Percentiles rank a stretch among this genome's conserved stretches.
These are phyloP conservation scores for Takifugu ocellatus DNA, from an alignment of 2,797 vertebrate genomes.

Conservation along the genomic window DNA sequence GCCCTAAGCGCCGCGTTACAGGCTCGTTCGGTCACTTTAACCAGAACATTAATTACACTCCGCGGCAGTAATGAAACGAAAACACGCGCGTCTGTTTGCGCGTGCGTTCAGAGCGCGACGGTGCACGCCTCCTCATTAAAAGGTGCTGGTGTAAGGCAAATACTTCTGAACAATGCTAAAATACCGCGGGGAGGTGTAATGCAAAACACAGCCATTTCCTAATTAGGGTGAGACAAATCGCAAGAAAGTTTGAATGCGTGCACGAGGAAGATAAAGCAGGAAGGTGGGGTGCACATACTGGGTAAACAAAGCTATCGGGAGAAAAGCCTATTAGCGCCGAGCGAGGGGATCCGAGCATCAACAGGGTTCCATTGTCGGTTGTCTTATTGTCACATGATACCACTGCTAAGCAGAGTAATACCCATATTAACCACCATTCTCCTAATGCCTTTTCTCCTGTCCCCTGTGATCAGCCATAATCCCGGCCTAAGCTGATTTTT, in stretches of 20 bases:
- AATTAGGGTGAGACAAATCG: constrained; percentile 63
- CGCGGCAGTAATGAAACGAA: constrained; percentile 35
- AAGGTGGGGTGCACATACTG: constrained; percentile 40
- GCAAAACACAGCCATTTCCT: constrained; percentile 61
- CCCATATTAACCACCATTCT: constrained; percentile 72
- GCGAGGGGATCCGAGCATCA: constrained; percentile 55
- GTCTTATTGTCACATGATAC: constrained; percentile 70
- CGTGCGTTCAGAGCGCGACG: constrained; percentile 26
- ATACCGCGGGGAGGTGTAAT: constrained; percentile 53
- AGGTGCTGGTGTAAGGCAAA: constrained; percentile 59
- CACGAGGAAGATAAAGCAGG: constrained; percentile 40
- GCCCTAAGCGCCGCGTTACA: constrained; percentile 60
- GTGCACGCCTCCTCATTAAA: constrained; percentile 43
- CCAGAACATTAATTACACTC: constrained; percentile 72
- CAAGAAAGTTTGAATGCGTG: constrained; percentile 41
- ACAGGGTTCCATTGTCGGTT: constrained; percentile 57
- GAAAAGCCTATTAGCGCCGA: constrained; percentile 52
- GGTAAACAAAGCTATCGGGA: constrained; percentile 61
- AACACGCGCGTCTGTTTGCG: constrained; percentile 18
- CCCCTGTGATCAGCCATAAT: constrained; percentile 73
- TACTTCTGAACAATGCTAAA: constrained; percentile 45
- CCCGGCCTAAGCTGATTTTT: constrained; percentile 71
- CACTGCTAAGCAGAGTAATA: constrained; percentile 69
- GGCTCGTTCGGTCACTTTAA: constrained; percentile 60
- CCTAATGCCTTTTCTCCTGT: constrained; percentile 72